Evolutionary conservation across 2,113 vertebrate species (phyloP).

Genomic region (Poicephalus meyeri): DNA sequence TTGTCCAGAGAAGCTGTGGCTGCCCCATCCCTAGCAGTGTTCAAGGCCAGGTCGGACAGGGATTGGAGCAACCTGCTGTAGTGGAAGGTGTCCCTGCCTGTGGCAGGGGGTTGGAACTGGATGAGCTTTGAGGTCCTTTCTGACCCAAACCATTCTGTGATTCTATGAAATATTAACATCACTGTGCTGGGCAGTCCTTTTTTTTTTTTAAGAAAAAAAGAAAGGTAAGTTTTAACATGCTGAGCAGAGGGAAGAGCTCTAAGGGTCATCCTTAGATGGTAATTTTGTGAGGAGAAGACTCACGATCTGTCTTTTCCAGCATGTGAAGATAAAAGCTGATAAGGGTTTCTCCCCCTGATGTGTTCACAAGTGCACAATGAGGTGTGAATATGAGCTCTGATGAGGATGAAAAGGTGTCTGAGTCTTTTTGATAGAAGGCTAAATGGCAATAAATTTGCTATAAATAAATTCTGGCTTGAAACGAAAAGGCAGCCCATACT

Average conservation of each 20-base stretch:
- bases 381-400: neutral
- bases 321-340: neutral
- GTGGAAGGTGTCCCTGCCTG: neutral
- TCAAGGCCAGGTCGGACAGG: neutral
- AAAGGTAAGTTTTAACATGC: neutral
- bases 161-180: neutral
- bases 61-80: neutral
- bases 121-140: neutral
- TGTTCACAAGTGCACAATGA: neutral
- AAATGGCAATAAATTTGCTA: neutral
- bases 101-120: neutral
- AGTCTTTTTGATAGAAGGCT: neutral
- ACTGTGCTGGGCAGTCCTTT: neutral
- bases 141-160: neutral
- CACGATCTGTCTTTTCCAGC: neutral
- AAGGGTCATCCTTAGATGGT: neutral
- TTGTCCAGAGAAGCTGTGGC: neutral
- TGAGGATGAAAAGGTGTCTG: neutral
- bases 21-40: neutral
- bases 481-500: neutral
- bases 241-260: neutral
- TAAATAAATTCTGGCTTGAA: neutral
- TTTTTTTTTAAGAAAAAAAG: neutral
- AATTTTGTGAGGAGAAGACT: neutral
- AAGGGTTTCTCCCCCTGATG: rapidly evolving